Percentiles rank a stretch among this genome's conserved stretches.
Conservation (phyloP, 2,888 invertebrate genomes). For the Pachymerium ferrugineum region DNA sequence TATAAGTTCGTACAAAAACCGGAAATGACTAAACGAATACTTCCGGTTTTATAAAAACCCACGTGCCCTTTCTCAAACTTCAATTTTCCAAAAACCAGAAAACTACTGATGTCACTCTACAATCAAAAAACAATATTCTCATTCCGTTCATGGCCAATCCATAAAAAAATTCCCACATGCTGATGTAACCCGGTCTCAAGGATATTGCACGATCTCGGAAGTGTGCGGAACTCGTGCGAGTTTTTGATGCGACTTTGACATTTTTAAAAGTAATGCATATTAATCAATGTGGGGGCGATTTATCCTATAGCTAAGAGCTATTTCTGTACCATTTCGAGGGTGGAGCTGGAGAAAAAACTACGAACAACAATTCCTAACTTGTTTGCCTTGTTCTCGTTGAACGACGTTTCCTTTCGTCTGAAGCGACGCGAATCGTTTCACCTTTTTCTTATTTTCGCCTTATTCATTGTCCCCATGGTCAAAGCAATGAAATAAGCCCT, state of each 20-base stretch:
- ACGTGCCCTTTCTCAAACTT: too few species aligned
- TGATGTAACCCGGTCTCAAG: not conserved
- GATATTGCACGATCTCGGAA: not conserved
- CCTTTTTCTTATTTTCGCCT: slow-evolving; percentile 12
- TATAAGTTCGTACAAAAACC: too few species aligned
- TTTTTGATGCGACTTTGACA: not conserved
- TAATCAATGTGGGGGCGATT: not conserved
- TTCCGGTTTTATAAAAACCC: too few species aligned
- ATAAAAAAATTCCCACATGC: not conserved
- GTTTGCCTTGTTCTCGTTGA: slow-evolving; percentile 27
- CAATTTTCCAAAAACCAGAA: too few species aligned
- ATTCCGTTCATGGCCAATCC: too few species aligned
- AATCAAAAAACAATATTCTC: too few species aligned
- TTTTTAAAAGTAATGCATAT: not conserved
- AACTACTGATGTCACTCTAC: not conserved
- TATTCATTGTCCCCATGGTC: slow-evolving; percentile 10
- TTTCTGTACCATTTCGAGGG: not conserved
- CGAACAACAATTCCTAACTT: slow-evolving; percentile 17
- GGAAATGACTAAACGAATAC: too few species aligned
- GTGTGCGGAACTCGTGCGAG: not conserved
- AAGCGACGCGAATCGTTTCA: slow-evolving; percentile 23
- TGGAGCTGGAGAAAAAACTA: slow-evolving; percentile 6
- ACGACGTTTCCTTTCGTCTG: slow-evolving; percentile 14
- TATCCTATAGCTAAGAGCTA: slow-evolving; percentile 1
- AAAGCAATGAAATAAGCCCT: too few species aligned